A percentile compares a stretch with the other conserved stretches of the same genome.
These are phyloP conservation scores for Brevipalpus yothersi DNA, from an alignment of 1,140 invertebrate genomes.

Conservation along the genomic window DNA sequence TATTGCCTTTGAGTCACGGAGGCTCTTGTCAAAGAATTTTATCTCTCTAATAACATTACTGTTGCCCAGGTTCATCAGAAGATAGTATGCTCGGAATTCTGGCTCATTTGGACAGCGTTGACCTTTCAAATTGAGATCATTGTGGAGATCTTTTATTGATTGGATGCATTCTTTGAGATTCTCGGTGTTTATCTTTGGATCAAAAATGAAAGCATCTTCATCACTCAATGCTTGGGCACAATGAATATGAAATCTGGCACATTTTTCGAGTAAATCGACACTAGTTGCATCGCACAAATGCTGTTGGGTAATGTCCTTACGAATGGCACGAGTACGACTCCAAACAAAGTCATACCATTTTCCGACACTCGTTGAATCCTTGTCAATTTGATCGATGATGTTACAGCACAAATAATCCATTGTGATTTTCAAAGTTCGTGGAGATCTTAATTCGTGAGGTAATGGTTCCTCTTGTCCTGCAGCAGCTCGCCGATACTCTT, in stretches of 20 bases:
- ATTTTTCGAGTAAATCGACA: slow-evolving; percentile 71
- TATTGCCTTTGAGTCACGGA: slow-evolving; percentile 47
- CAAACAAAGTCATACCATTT: slow-evolving; percentile 84
- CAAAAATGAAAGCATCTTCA: slow-evolving; percentile 61
- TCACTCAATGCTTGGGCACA: slow-evolving; percentile 67
- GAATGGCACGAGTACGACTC: slow-evolving; percentile 67
- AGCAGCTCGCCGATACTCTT: slow-evolving; percentile 82
- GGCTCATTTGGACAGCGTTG: slow-evolving; percentile 47
- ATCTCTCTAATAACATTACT: slow-evolving; percentile 69
- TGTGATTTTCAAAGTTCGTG: slow-evolving; percentile 48
- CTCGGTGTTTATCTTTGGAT: slow-evolving; percentile 87
- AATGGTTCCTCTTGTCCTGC: slow-evolving; percentile 84
- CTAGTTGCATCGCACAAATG: slow-evolving; percentile 57
- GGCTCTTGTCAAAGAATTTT: slow-evolving; percentile 32
- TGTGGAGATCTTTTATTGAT: slow-evolving; percentile 74
- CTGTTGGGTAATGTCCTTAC: slow-evolving; percentile 86
- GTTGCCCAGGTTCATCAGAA: slow-evolving; percentile 73
- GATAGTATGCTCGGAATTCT: slow-evolving; percentile 78
- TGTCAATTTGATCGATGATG: slow-evolving; percentile 33
- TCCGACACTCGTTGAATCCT: slow-evolving; percentile 23
- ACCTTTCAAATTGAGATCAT: slow-evolving; percentile 38
- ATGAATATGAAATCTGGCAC: slow-evolving; percentile 84
- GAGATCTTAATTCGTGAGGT: slow-evolving; percentile 65
- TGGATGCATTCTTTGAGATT: slow-evolving; percentile 90
- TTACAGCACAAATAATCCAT: slow-evolving; percentile 69